Percentiles rank a stretch among this genome's conserved stretches.
Evolutionary conservation across 1,140 invertebrate genomes (phyloP).

Genomic region (Steinernema khuongi): DNA sequence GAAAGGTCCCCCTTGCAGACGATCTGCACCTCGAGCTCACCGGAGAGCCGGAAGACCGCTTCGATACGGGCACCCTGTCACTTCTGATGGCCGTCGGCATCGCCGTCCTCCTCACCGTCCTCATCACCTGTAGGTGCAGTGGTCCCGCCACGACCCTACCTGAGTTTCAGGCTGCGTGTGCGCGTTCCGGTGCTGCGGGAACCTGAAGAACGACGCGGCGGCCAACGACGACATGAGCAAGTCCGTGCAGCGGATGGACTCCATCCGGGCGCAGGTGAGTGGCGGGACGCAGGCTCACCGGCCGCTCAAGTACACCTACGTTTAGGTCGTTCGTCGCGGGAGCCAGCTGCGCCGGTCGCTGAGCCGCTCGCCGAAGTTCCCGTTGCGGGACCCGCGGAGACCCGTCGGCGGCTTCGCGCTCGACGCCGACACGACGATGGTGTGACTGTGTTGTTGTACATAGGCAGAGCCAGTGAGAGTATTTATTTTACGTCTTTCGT

Average conservation of each 20-base stretch:
- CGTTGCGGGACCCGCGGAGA: constrained; percentile 39
- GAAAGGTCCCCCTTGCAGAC: constrained; percentile 32
- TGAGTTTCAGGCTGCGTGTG: constrained; percentile 54
- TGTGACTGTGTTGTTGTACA: constrained; percentile 29
- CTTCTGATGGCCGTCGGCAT: constrained; percentile 52
- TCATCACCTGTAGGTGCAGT: constrained; percentile 50
- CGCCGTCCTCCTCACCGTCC: constrained; percentile 47
- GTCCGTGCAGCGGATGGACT: constrained; percentile 38
- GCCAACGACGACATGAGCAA: constrained; percentile 43
- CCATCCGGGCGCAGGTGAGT: constrained; percentile 37
- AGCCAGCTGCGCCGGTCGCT: constrained; percentile 28
- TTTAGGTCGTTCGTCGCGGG: constrained; percentile 22
- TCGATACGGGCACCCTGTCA: constrained; percentile 54
- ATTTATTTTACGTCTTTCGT: no score
- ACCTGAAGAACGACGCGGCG: constrained; percentile 28
- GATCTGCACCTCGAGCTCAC: constrained; percentile 50
- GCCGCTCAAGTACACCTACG: constrained; percentile 17
- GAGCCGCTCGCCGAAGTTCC: constrained; percentile 45
- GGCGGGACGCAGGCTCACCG: constrained; percentile 6
- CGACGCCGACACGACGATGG: constrained; percentile 44
- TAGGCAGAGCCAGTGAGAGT: background rate
- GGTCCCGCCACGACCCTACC: background rate
- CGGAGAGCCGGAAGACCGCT: constrained; percentile 49
- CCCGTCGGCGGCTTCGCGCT: constrained; percentile 20
- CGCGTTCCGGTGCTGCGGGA: constrained; percentile 59